Evolutionary conservation across 2,113 vertebrate species (phyloP).

Genomic region (Noturus placidus): DNA sequence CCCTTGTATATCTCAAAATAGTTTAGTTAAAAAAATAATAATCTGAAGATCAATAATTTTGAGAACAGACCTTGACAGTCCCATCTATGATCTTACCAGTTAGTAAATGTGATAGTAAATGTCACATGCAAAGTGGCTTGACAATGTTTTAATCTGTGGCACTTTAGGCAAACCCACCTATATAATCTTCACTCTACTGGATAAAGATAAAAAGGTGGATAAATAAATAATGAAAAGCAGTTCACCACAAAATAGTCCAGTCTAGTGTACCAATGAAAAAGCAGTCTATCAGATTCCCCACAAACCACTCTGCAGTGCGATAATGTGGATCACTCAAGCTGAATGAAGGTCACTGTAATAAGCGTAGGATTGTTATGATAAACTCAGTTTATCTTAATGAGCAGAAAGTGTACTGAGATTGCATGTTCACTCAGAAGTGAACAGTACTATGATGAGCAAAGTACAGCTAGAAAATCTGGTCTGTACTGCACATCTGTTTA

Average conservation of each 20-base stretch:
- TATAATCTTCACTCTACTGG: neutral
- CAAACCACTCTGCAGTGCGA: conserved; percentile 40
- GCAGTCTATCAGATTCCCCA: conserved; percentile 47
- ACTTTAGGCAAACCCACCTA: neutral
- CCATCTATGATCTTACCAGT: neutral
- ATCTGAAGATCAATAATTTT: neutral
- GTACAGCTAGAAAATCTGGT: conserved; percentile 7
- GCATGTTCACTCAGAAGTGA: conserved; percentile 4
- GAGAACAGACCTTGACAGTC: conserved; percentile 49
- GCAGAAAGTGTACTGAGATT: neutral
- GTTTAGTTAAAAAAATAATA: neutral
- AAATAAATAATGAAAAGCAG: conserved; percentile 2
- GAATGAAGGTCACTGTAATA: conserved; percentile 40
- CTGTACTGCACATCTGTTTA: neutral
- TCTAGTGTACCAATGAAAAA: neutral
- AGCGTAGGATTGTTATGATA: conserved; percentile 19
- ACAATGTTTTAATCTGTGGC: neutral
- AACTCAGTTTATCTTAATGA: conserved; percentile 38
- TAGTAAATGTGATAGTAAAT: neutral
- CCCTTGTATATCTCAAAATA: neutral
- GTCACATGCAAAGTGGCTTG: neutral
- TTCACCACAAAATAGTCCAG: neutral
- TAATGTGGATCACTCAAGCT: conserved; percentile 38
- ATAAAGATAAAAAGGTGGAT: neutral
- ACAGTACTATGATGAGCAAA: conserved; percentile 12